phyloP scores from a whole-genome alignment of 2,113 vertebrate genomes.

The Brachypodius melanocephalos region DNA sequence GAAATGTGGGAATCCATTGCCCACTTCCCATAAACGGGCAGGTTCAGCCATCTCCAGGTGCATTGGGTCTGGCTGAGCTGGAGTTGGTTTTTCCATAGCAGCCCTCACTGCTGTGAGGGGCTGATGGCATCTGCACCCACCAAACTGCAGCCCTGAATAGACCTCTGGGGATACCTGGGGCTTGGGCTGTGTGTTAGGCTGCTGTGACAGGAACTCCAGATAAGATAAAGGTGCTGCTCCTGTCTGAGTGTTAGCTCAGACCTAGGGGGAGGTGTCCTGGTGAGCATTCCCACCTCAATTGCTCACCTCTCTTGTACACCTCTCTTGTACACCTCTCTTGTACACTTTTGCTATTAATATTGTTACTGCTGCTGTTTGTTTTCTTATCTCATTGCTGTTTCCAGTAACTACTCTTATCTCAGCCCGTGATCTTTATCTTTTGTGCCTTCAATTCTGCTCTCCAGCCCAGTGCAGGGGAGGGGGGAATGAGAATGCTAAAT shows the following conservation, averaged over 20 bases:
- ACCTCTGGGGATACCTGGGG: no score
- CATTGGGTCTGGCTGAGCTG: background rate
- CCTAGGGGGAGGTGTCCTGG: rapidly evolving
- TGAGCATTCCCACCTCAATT: background rate
- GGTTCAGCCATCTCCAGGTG: background rate
- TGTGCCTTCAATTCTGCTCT: background rate
- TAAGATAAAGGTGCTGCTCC: background rate
- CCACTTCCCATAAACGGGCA: background rate
- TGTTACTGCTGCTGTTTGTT: background rate
- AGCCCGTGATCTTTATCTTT: rapidly evolving
- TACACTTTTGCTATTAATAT: background rate
- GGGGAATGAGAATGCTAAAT: background rate
- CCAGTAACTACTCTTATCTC: background rate
- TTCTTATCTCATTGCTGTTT: background rate
- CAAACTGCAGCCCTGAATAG: background rate
- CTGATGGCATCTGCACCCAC: background rate
- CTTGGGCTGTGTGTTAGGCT: no score
- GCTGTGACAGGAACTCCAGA: background rate
- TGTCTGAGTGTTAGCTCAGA: background rate
- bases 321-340: background rate
- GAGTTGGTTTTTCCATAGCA: background rate
- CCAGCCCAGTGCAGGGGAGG: background rate
- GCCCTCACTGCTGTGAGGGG: background rate
- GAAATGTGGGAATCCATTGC: background rate
- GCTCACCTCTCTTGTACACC: background rate